A percentile compares a stretch with the other conserved stretches of the same genome.
Conservation (phyloP, 2,888 invertebrate species). For the Strigamia transsilvanica region DNA sequence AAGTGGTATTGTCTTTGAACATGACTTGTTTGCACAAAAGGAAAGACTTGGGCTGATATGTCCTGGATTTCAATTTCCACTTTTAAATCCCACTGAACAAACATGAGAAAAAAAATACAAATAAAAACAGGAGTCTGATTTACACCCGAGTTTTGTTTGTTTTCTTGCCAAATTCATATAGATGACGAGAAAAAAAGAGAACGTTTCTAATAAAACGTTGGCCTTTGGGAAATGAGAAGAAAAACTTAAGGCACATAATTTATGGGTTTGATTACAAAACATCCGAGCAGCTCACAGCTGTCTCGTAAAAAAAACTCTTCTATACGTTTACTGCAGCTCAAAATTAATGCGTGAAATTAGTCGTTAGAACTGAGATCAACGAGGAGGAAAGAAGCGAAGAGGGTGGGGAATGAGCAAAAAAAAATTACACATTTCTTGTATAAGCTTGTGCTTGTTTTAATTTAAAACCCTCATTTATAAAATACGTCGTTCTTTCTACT, state of each 20-base stretch:
- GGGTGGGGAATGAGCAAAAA: not conserved
- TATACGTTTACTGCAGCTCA: constrained; percentile 8
- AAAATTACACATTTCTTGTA: not conserved
- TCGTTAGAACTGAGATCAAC: constrained; percentile 8
- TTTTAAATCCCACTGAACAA: not conserved
- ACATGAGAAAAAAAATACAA: not conserved
- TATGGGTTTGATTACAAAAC: constrained; percentile 2
- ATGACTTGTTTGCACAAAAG: not conserved
- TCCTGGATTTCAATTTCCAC: constrained; percentile 1
- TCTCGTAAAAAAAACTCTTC: constrained; percentile 7
- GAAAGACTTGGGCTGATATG: not conserved
- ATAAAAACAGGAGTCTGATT: not conserved
- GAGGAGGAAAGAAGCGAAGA: constrained; percentile 2
- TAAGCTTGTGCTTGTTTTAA: not conserved
- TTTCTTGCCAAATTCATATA: constrained; percentile 8
- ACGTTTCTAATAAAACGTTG: not conserved
- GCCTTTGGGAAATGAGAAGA: constrained; percentile 8
- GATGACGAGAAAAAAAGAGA: not conserved
- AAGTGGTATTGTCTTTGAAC: not conserved
- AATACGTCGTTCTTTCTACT: not conserved
- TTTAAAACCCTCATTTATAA: constrained; percentile 3
- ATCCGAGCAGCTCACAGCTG: constrained; percentile 3
- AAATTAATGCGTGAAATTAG: constrained; percentile 8
- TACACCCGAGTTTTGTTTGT: not conserved
- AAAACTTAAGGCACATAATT: constrained; percentile 8